phyloP scores from a whole-genome alignment of 2,113 vertebrate species.

The Melospiza melodia region DNA sequence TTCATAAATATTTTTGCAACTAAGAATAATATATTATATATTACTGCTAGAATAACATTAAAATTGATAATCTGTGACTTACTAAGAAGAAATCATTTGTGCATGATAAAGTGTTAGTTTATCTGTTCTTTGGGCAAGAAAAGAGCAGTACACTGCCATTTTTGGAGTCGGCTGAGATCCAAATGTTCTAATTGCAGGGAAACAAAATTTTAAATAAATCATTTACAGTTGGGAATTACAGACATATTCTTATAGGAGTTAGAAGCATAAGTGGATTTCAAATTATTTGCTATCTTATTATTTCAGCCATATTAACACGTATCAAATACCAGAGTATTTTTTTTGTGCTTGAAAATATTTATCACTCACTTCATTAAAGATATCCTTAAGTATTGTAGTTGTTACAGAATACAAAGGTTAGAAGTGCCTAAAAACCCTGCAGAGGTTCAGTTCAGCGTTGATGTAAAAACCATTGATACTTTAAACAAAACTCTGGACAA shows the following conservation, averaged over 20 bases:
- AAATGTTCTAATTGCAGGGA: background rate
- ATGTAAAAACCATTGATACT: background rate
- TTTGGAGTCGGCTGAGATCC: background rate
- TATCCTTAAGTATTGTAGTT: background rate
- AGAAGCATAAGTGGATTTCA: background rate
- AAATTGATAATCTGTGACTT: conserved; percentile 34
- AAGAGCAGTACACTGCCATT: background rate
- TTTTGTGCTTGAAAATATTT: background rate
- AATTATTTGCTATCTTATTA: background rate
- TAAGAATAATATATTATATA: conserved; percentile 46
- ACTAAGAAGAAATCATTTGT: background rate
- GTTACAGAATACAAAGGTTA: background rate
- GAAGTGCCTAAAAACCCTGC: background rate
- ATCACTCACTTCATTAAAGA: background rate
- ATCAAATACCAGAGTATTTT: background rate
- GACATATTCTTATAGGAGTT: background rate
- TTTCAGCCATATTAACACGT: background rate
- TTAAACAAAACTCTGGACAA: background rate
- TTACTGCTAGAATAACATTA: conserved; percentile 30
- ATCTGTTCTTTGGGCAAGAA: background rate
- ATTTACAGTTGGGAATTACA: background rate
- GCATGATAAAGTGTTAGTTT: conserved; percentile 31
- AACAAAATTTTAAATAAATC: background rate
- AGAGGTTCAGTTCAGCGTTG: background rate
- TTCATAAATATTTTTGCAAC: conserved; percentile 43